Conservation (phyloP, 1,140 invertebrate species). For the Drosophila simulans region DNA sequence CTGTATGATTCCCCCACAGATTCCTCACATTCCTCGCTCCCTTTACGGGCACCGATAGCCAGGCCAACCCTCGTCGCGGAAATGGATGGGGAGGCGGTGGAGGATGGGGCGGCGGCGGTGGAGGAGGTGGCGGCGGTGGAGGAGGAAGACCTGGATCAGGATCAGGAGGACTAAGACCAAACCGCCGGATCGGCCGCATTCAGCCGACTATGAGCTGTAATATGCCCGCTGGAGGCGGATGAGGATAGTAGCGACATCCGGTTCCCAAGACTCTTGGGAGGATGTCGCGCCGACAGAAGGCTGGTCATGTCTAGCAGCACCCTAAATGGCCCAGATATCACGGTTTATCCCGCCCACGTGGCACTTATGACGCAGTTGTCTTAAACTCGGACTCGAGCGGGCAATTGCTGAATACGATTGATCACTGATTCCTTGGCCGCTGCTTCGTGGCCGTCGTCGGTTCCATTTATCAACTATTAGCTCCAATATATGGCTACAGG, state of each 20-base stretch:
- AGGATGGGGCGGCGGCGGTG: slow-evolving; percentile 9
- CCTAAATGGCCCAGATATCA: neutral
- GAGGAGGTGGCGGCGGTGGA: slow-evolving; percentile 39
- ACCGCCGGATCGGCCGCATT: slow-evolving; percentile 67
- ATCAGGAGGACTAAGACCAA: slow-evolving; percentile 58
- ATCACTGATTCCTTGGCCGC: slow-evolving; percentile 4
- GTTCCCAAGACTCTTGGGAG: slow-evolving; percentile 11
- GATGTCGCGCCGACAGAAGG: slow-evolving; percentile 31
- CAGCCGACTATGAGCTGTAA: slow-evolving; percentile 41
- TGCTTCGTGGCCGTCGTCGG: slow-evolving; percentile 30
- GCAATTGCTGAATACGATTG: slow-evolving; percentile 24
- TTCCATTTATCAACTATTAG: slow-evolving; percentile 16
- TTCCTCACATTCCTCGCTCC: slow-evolving; percentile 61
- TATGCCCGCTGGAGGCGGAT: slow-evolving; percentile 55
- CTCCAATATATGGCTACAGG: slow-evolving; percentile 10
- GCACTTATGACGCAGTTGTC: slow-evolving; percentile 39
- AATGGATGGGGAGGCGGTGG: slow-evolving; percentile 44
- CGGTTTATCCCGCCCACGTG: slow-evolving; percentile 15
- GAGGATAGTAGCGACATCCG: slow-evolving; percentile 55
- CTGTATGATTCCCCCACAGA: slow-evolving; percentile 7
- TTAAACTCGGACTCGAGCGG: slow-evolving; percentile 52
- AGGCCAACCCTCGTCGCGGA: slow-evolving; percentile 35
- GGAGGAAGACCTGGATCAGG: slow-evolving; percentile 30
- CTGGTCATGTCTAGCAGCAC: slow-evolving; percentile 1
- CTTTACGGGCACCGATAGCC: slow-evolving; percentile 40